Evolutionary conservation across 1,140 invertebrate species (phyloP).

Genomic region (Chironomus tepperi): DNA sequence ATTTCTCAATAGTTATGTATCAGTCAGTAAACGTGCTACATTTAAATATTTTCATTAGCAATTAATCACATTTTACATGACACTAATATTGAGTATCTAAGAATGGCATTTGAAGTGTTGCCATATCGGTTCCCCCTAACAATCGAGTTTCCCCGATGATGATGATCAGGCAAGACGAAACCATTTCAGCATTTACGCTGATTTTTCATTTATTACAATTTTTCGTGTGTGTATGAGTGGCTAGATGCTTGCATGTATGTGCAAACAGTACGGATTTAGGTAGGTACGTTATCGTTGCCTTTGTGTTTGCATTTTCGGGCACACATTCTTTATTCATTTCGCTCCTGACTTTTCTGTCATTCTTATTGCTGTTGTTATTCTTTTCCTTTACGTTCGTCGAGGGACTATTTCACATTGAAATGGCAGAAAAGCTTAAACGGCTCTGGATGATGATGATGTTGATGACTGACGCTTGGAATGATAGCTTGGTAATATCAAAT

Average conservation of each 20-base stretch:
- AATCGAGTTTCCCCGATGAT: conserved; percentile 35
- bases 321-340: not conserved
- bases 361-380: not conserved
- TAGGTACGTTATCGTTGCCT: not conserved
- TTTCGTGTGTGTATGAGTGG: conserved; percentile 16
- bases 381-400: not conserved
- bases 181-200: conserved; percentile 11
- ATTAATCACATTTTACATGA: not conserved
- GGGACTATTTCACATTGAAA: not conserved
- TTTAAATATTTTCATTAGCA: not conserved
- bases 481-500: too few relatives aligned
- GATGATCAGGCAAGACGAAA: conserved; percentile 31
- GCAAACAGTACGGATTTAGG: not conserved
- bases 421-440: not conserved
- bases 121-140: not conserved
- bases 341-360: not conserved
- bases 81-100: not conserved
- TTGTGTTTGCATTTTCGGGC: not conserved
- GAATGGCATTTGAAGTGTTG: not conserved
- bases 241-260: not conserved
- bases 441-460: not conserved
- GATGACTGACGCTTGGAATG: too few relatives aligned
- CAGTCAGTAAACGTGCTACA: not conserved
- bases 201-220: conserved; percentile 23
- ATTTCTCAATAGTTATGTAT: too few relatives aligned